Base-by-base conservation (phyloP, 2,888 invertebrate genomes). In the Carterocephalus palaemon region DNA sequence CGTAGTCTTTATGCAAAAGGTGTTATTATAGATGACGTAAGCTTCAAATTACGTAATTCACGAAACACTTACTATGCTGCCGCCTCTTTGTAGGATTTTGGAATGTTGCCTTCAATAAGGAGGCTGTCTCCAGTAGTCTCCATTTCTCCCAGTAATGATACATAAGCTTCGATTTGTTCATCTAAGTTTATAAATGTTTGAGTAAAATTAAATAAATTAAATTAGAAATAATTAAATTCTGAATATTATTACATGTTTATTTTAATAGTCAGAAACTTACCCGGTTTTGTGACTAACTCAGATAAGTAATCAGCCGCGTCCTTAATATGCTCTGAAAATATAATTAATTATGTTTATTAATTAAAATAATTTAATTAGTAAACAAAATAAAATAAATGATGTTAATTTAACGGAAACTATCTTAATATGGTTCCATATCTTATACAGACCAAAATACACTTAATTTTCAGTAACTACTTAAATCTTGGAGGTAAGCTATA, bases 81-180 rank as follows among this genome's bases (percentile, higher is more conserved):
- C 0, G 75, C 60, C 12, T 77, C 78, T 37, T 74, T 72, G 37
- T 62, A 67, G 1, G 81, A 65, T 53, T 77, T 84, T 0, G 71
- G 61, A n/a, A 75, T 69, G 7, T 68, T 52, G 19, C 72, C 79
- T 41, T 73, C 74, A 5, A 83, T 59, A 1, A 84, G 64, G 0
- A 57, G 49, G 0, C 47, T 26, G 9, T 78, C 75, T 1, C 79
- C 81, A 1, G 70, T 61, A 0, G 60, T 52, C 38, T 84, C 83
- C 79, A 84, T 79, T 59, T 79, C 76, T 16, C 59, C 67, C 10
- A 85, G 47, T 15, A 85, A 45, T 1, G 70, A 57, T 3, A 80
- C 68, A 43, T 82, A 82, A 0, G 79, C 78, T 37, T 79, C 77
- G 9, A 83, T 83, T 42, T 64, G 47, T 39, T 66, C 57, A 56